phyloP scores from a whole-genome alignment of 2,797 vertebrate species.

The Alectoris magna region DNA sequence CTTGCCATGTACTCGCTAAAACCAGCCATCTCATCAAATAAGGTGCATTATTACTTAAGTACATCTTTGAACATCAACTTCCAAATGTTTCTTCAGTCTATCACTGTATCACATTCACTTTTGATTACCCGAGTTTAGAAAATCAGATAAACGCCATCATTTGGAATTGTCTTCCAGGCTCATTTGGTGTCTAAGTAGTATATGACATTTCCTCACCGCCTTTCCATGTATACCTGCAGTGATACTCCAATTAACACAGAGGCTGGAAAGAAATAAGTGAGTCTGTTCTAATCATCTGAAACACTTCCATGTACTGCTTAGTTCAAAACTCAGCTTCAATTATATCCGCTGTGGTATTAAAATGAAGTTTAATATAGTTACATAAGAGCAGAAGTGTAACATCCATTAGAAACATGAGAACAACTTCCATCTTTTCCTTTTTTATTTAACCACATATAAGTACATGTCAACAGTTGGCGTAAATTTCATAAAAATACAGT shows the following conservation, averaged over 20 bases:
- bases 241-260: not conserved
- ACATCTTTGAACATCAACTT: not conserved
- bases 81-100: not conserved
- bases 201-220: not conserved
- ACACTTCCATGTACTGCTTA: not conserved
- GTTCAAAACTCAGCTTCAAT: not conserved
- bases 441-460: slow-evolving; percentile 80
- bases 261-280: not conserved
- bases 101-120: not conserved
- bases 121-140: not conserved
- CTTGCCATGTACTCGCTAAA: not conserved
- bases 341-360: not conserved
- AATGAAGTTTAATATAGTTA: not conserved
- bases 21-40: not conserved
- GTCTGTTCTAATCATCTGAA: not conserved
- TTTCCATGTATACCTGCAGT: not conserved
- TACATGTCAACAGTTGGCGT: slow-evolving; percentile 79
- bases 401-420: not conserved
- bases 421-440: slow-evolving; percentile 59
- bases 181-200: not conserved
- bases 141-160: not conserved
- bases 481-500: slow-evolving; percentile 84
- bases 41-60: not conserved
- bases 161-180: not conserved
- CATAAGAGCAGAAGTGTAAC: not conserved